Conservation (phyloP, 1,140 invertebrate genomes). For the Parapsyche elsis region DNA sequence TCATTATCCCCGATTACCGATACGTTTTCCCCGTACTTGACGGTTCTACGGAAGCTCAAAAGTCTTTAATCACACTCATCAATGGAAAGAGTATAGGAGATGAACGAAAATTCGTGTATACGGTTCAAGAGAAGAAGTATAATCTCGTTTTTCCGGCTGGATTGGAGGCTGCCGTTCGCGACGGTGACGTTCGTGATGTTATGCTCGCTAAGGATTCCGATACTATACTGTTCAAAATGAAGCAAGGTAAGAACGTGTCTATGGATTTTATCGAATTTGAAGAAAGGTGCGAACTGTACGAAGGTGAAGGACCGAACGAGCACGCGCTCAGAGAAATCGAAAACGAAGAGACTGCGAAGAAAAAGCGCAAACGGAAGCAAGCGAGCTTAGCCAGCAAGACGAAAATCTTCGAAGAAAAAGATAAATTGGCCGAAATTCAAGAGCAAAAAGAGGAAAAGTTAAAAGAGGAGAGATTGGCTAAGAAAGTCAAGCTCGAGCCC, state of each 20-base stretch:
- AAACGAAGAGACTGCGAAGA: slow-evolving; percentile 68
- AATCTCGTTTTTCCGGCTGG: slow-evolving; percentile 80
- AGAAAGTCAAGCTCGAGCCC: slow-evolving; percentile 66
- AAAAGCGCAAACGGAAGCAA: slow-evolving; percentile 71
- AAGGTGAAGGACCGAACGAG: slow-evolving; percentile 74
- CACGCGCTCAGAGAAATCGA: slow-evolving; percentile 72
- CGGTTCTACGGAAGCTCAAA: slow-evolving; percentile 72
- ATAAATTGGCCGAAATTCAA: slow-evolving; percentile 72
- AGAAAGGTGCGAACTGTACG: slow-evolving; percentile 70
- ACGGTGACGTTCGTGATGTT: slow-evolving; percentile 81
- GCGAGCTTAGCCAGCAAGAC: slow-evolving; percentile 71
- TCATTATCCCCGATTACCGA: slow-evolving; percentile 75
- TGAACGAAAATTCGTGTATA: slow-evolving; percentile 77
- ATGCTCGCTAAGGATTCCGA: slow-evolving; percentile 80
- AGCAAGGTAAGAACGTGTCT: slow-evolving; percentile 77
- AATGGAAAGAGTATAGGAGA: slow-evolving; percentile 71
- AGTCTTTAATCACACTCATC: slow-evolving; percentile 71
- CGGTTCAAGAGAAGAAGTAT: slow-evolving; percentile 77
- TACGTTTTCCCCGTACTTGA: slow-evolving; percentile 80
- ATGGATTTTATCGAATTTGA: slow-evolving; percentile 75
- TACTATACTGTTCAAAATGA: slow-evolving; percentile 77
- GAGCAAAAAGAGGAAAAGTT: slow-evolving; percentile 65
- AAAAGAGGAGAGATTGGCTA: slow-evolving; percentile 61
- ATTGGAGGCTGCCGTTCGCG: slow-evolving; percentile 79
- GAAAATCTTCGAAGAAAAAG: slow-evolving; percentile 83